Evolutionary conservation across 2,888 invertebrate species (phyloP).

Genomic region (Parnassius smintheus): DNA sequence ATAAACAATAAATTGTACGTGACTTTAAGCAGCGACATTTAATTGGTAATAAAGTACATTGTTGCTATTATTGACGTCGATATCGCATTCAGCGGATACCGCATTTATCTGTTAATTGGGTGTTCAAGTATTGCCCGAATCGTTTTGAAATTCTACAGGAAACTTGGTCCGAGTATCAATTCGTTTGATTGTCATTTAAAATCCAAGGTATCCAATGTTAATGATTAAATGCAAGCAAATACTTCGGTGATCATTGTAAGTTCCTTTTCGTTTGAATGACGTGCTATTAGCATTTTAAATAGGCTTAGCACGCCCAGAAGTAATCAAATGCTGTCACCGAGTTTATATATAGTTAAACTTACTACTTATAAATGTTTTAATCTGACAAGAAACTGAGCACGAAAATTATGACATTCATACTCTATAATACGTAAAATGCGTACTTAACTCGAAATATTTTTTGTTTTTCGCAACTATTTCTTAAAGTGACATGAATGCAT

Average conservation of each 20-base stretch:
- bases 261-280: conserved; percentile 14
- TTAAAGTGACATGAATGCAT: too few species aligned
- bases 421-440: too few species aligned
- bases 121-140: conserved; percentile 7
- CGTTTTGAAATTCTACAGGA: conserved; percentile 18
- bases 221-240: conserved; percentile 14
- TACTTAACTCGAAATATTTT: too few species aligned
- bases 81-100: conserved; percentile 2
- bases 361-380: not conserved
- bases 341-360: conserved; percentile 15
- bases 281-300: conserved; percentile 23
- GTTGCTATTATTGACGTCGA: not conserved
- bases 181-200: conserved; percentile 19
- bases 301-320: conserved; percentile 5
- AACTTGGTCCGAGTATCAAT: conserved; percentile 20
- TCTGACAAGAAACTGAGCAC: too few species aligned
- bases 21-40: conserved; percentile 12
- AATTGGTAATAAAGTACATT: conserved; percentile 20
- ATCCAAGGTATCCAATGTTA: not conserved
- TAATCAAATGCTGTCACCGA: conserved; percentile 25
- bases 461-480: too few species aligned
- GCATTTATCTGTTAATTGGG: conserved; percentile 16
- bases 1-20: not conserved
- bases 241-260: conserved; percentile 10
- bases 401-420: too few species aligned